Conservation (phyloP, 1,140 invertebrate genomes). For the Aleiodes sp. region DNA sequence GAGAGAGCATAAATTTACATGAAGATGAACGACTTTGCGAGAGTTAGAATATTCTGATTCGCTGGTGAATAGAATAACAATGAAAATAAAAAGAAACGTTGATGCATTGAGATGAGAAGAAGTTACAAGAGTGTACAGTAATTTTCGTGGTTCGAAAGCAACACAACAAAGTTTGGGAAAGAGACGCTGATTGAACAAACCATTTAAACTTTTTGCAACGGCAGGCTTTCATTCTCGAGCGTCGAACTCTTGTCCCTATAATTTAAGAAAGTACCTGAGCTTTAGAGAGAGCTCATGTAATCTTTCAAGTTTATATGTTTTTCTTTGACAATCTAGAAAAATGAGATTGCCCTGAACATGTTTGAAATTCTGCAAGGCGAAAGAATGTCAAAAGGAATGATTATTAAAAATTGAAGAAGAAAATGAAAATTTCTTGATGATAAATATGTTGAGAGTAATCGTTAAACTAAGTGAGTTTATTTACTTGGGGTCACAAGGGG, state of each 20-base stretch:
- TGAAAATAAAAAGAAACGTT: not conserved
- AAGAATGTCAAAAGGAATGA: too few relatives aligned
- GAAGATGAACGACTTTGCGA: not conserved
- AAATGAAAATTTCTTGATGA: too few relatives aligned
- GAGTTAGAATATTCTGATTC: constrained; percentile 5
- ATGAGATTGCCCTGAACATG: too few relatives aligned
- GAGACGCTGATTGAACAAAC: constrained; percentile 24
- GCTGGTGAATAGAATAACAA: not conserved
- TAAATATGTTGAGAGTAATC: too few relatives aligned
- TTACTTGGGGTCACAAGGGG: too few relatives aligned
- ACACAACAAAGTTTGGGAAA: constrained; percentile 2
- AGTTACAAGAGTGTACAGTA: not conserved
- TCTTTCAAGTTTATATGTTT: too few relatives aligned
- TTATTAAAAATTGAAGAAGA: too few relatives aligned
- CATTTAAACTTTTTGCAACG: constrained; percentile 23
- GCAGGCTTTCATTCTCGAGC: not conserved
- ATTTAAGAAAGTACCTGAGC: constrained; percentile 5
- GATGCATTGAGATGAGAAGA: not conserved
- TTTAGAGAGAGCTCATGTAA: too few relatives aligned
- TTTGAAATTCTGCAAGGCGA: too few relatives aligned
- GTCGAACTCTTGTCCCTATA: constrained; percentile 12
- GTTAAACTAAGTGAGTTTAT: too few relatives aligned
- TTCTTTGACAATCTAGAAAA: too few relatives aligned
- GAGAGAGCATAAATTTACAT: constrained; percentile 28
- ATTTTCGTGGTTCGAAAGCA: not conserved